phyloP scores from a whole-genome alignment of 2,797 vertebrate species.

The Typhlichthys eigenmanni region DNA sequence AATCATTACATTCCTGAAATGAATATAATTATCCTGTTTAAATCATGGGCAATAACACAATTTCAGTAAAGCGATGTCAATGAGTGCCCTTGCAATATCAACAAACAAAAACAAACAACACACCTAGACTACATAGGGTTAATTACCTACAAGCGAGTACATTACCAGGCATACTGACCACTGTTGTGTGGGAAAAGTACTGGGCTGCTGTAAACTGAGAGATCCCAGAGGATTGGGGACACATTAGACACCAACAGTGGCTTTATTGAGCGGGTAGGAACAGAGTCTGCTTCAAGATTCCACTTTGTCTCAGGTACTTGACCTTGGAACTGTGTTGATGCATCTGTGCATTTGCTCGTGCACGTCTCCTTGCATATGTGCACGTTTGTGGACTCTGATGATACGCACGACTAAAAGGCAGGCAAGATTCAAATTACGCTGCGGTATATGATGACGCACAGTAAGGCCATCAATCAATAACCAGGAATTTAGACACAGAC shows the following conservation, averaged over 20 bases:
- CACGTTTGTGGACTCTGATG: neutral
- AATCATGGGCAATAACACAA: constrained; percentile 4
- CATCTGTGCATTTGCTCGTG: neutral
- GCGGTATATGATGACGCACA: constrained; percentile 3
- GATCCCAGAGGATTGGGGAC: constrained; percentile 35
- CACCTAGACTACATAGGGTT: constrained; percentile 12
- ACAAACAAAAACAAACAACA: constrained; percentile 1
- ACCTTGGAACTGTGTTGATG: constrained; percentile 1
- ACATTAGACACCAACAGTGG: constrained; percentile 16
- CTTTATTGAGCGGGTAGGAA: constrained; percentile 25
- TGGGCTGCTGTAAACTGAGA: constrained; percentile 1
- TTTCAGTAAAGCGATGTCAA: constrained; percentile 21
- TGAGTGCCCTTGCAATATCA: neutral
- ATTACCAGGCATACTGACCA: neutral
- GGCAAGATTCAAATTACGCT: constrained; percentile 17
- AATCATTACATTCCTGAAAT: constrained; percentile 8
- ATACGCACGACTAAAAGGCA: neutral
- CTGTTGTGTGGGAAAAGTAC: constrained; percentile 6
- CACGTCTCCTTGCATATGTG: neutral
- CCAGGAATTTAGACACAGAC: constrained; percentile 1
- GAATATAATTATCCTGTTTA: neutral
- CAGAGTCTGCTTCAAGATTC: constrained; percentile 8
- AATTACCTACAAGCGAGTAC: constrained; percentile 18
- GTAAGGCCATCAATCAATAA: constrained; percentile 14
- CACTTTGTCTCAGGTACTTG: constrained; percentile 2